Conservation (phyloP, 1,140 invertebrate genomes). For the Neodiprion lecontei region DNA sequence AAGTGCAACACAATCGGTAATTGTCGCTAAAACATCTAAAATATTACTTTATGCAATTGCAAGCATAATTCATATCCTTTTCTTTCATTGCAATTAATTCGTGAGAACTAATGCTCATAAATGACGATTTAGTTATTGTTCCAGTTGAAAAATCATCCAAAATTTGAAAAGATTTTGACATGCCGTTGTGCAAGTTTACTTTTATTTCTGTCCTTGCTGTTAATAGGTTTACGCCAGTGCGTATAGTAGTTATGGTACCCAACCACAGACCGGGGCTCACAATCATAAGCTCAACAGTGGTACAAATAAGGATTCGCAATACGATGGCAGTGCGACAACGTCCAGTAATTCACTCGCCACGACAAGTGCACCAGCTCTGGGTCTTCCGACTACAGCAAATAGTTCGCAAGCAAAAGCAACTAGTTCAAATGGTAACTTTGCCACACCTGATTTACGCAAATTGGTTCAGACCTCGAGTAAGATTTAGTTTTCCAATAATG, state of each 20-base stretch:
- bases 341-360: slow-evolving; percentile 56
- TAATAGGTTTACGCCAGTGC: slow-evolving; percentile 53
- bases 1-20: slow-evolving; percentile 56
- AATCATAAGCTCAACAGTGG: slow-evolving; percentile 61
- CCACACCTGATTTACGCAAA: background rate
- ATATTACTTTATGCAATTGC: background rate
- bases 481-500: slow-evolving; percentile 1
- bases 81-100: background rate
- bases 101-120: background rate
- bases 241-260: slow-evolving; percentile 52
- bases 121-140: background rate
- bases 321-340: slow-evolving; percentile 63
- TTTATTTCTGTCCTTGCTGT: slow-evolving; percentile 8
- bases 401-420: slow-evolving; percentile 60
- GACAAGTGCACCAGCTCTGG: slow-evolving; percentile 62
- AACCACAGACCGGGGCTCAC: slow-evolving; percentile 52
- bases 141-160: background rate
- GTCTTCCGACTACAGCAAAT: slow-evolving; percentile 57
- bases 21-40: background rate
- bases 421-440: slow-evolving; percentile 53
- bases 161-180: background rate
- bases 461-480: background rate
- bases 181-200: background rate
- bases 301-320: slow-evolving; percentile 62
- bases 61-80: background rate